Evolutionary conservation across 2,113 vertebrate genomes (phyloP), one percentile per base, ranked within the genome.

Genomic region (Myiopsitta monachus): DNA sequence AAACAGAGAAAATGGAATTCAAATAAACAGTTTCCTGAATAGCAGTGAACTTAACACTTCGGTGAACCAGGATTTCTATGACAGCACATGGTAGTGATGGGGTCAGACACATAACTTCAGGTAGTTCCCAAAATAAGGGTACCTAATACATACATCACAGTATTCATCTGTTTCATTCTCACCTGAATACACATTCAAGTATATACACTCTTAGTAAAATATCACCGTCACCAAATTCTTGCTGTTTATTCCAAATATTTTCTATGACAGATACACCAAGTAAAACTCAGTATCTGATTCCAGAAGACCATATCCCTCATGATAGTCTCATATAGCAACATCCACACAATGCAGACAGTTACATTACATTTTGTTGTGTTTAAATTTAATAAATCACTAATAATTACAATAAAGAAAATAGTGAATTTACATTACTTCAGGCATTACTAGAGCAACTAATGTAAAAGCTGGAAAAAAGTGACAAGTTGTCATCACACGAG

Each of bases 1-100:
- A 96, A 96, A 30, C 64, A 95, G 85, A 96, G 76, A 90, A 96
- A 86, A 93, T 24, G 5, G 36, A 96, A 95, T 90, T 77, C 83
- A 88, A 88, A 93, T 75, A 86, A 95, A 79, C 22, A 63, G 33
- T 74, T 94, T 97, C 76, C 92, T 94, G 83, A 96, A 86, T 26
- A 94, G 87, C 75, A 94, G 31, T 51, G 68, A 79, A 93, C 16
- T 95, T 96, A 86, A 93, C 86, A 88, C 82, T 93, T 94, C 39
- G 70, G 47, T 64, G 44, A 90, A 96, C 61, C n/a, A 80, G 38
- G 19, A 41, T 67, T 94, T 81, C 39, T 90, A 0, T 64, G 46
- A 72, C 27, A 24, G 69, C 15, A 67, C 7, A 43, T 41, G 39
- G 55, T 38, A 81, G 7, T 74, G 51, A 14, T 63, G n/a, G 41